These are phyloP conservation scores for Hypothenemus hampei DNA, from an alignment of 1,140 invertebrate genomes.

Conservation along the genomic window DNA sequence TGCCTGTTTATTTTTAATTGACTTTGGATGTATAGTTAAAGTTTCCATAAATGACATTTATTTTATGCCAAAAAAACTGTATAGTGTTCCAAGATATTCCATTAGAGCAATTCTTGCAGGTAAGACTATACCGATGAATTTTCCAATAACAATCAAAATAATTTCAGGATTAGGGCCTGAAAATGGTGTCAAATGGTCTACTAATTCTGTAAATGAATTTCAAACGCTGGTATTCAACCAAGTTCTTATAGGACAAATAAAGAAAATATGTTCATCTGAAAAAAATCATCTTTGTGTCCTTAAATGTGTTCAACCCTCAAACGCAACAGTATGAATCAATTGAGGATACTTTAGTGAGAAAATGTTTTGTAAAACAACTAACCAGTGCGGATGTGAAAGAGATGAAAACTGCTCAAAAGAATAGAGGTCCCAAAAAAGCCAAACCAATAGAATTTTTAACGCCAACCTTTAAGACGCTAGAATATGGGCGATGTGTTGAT, in stretches of 20 bases:
- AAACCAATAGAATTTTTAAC: too few relatives aligned
- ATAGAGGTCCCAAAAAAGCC: too few relatives aligned
- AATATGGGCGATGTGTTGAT: too few relatives aligned
- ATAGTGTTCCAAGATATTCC: slow-evolving; percentile 22
- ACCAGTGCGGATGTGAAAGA: slow-evolving; percentile 5
- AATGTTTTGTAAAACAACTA: slow-evolving; percentile 5
- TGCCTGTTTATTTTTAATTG: slow-evolving; percentile 23
- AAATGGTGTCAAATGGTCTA: slow-evolving; percentile 5
- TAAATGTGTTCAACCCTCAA: slow-evolving; percentile 8
- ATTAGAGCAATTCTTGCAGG: slow-evolving; percentile 21
- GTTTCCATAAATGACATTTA: slow-evolving; percentile 20
- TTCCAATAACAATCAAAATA: not conserved
- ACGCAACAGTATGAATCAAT: not conserved
- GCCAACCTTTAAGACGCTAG: too few relatives aligned
- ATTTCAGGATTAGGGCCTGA: slow-evolving; percentile 17
- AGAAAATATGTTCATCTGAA: not conserved
- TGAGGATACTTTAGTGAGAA: slow-evolving; percentile 1
- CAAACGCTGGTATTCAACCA: slow-evolving; percentile 1
- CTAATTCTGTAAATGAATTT: slow-evolving; percentile 11
- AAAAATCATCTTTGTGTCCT: not conserved
- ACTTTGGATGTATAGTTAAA: slow-evolving; percentile 24
- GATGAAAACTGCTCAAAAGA: not conserved
- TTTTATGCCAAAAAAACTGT: slow-evolving; percentile 22
- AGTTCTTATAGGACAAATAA: slow-evolving; percentile 11
- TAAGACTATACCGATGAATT: slow-evolving; percentile 2